Percentiles rank a stretch among this genome's conserved stretches.
Evolutionary conservation across 2,113 vertebrate species (phyloP).

Genomic region (Pseudopodoces humilis): DNA sequence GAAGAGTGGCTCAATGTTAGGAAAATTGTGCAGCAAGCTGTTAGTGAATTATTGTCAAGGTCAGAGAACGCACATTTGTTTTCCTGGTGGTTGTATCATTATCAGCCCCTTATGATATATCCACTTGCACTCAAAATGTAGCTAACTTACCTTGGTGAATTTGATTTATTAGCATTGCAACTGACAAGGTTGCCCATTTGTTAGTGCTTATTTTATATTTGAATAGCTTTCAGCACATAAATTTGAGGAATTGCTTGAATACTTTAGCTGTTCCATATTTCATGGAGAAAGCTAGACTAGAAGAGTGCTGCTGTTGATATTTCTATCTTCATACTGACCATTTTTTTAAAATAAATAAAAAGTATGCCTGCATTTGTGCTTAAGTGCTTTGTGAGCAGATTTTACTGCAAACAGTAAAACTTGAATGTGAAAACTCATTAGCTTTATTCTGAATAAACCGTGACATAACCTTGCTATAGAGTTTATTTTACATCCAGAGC

Average conservation of each 20-base stretch:
- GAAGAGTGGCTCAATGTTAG: slow-evolving; percentile 35
- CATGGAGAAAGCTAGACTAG: slow-evolving; percentile 48
- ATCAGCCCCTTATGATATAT: slow-evolving; percentile 76
- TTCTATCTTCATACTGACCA: slow-evolving; percentile 67
- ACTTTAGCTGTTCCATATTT: slow-evolving; percentile 73
- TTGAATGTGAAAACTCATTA: not conserved
- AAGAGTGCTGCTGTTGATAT: slow-evolving; percentile 60
- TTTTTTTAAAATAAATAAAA: slow-evolving; percentile 19
- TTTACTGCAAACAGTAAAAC: not conserved
- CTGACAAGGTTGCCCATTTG: slow-evolving; percentile 77
- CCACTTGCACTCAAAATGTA: slow-evolving; percentile 69
- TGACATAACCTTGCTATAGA: not conserved
- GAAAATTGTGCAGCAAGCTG: slow-evolving; percentile 59
- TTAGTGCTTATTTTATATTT: slow-evolving; percentile 80
- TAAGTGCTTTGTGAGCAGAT: not conserved
- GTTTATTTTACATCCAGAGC: not conserved
- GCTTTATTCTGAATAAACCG: not conserved
- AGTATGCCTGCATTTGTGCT: slow-evolving; percentile 5
- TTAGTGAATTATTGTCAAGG: slow-evolving; percentile 78
- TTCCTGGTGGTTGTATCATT: slow-evolving; percentile 73
- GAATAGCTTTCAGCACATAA: slow-evolving; percentile 76
- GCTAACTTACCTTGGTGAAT: slow-evolving; percentile 77
- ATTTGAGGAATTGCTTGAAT: slow-evolving; percentile 75
- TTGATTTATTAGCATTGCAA: slow-evolving; percentile 77
- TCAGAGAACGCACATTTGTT: slow-evolving; percentile 73